Base-by-base conservation (phyloP, 2,888 invertebrate genomes). In the Cryptocephalus primarius region DNA sequence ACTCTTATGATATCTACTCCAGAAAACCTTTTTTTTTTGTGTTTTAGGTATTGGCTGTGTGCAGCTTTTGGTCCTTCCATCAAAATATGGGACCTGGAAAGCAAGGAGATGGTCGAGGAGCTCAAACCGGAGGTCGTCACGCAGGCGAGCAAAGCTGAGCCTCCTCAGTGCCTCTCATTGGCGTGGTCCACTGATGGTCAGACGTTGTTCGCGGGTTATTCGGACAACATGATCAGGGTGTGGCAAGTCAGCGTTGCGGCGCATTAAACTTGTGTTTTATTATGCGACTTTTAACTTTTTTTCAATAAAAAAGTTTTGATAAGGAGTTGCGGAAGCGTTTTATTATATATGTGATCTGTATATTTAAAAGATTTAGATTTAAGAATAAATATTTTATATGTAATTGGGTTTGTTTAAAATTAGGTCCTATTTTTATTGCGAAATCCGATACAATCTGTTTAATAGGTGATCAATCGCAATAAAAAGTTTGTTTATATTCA, bases 181-280 rank as follows among this genome's bases (percentile, higher is more conserved):
- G 95, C 97, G 14, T 99, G 99, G 99, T 97, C 97, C 49, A 90
- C 94, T 43, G 97, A 99, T 69, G 99, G 99, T 55, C 96, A 97
- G 73, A 99, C 97, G 41, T 77, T 99, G 62, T 99, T 96, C 68
- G 95, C 96, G 67, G 96, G 99, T 49, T 99, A 97, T 75, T 94
- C 96, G 13, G 99, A 99, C 75, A 94, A 94, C 72, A 85, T 85
- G 56, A 99, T 99, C 71, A 80, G 99, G 70, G 96, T 97, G 53
- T 99, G 96, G 96, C 96, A 97, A 78, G 97, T 99, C 62, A 88
- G 88, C 59, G 83, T 88, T 58, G 83, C 86, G 55, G 82, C 85
- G 54, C 84, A 86, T 47, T 60, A 54, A 50, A 10, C 50, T n/a
- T 49, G 14, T 22, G n/a, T 33, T n/a, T 9, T 43, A 9, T 34